Conservation (phyloP, 2,797 vertebrate genomes). For the Phataginus tetradactyla region DNA sequence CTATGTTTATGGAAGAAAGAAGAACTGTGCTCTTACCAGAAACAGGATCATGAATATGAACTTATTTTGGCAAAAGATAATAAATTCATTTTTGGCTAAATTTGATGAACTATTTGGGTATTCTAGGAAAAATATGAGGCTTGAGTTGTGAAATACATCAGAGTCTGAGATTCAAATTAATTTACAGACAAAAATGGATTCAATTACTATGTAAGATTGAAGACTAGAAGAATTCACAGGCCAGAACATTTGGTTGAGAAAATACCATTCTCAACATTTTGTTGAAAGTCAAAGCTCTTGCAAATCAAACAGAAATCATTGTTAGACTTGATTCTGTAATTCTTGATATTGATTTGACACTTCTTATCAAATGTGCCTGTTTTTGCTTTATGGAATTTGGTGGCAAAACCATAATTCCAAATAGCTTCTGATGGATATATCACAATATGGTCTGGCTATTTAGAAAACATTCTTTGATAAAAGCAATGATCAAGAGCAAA, state of each 20-base stretch:
- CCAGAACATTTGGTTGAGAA: neutral
- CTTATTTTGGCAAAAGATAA: neutral
- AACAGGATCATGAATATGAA: neutral
- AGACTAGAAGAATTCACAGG: neutral
- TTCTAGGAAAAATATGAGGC: neutral
- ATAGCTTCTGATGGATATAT: neutral
- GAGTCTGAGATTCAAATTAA: neutral
- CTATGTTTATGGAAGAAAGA: neutral
- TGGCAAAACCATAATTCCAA: neutral
- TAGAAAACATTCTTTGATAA: neutral
- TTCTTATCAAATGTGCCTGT: neutral
- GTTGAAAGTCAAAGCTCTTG: neutral
- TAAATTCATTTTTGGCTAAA: neutral
- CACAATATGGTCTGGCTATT: neutral
- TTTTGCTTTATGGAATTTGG: neutral
- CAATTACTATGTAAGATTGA: neutral
- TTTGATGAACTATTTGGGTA: neutral
- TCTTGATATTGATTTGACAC: neutral
- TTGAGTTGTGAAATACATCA: neutral
- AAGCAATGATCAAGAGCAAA: conserved; percentile 24
- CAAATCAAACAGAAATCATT: neutral
- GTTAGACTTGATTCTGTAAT: neutral
- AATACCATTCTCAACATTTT: neutral
- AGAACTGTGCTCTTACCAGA: conserved; percentile 1
- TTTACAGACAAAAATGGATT: neutral